A percentile compares a stretch with the other conserved stretches of the same genome.
These are phyloP conservation scores for Helicoverpa assulta DNA, from an alignment of 2,888 invertebrate genomes.

Conservation along the genomic window DNA sequence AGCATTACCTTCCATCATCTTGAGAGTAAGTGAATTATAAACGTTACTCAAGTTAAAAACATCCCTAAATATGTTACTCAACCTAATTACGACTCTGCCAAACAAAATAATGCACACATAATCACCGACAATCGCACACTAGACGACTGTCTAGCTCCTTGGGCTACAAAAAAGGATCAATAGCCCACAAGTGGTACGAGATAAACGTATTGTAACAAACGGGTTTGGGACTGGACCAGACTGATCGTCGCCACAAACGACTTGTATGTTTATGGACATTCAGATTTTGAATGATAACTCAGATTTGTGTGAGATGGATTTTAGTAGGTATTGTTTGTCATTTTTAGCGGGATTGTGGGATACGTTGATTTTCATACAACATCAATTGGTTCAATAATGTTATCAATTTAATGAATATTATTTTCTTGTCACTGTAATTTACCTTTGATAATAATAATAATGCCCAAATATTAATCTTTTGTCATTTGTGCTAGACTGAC, in stretches of 20 bases:
- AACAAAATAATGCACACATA: constrained; percentile 24
- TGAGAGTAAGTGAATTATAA: background rate
- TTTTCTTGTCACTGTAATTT: background rate
- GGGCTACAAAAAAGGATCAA: constrained; percentile 68
- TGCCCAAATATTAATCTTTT: constrained; percentile 8
- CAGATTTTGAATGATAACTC: constrained; percentile 27
- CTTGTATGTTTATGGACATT: constrained; percentile 36
- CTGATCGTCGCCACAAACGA: constrained; percentile 56
- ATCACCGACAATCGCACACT: constrained; percentile 30
- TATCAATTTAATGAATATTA: too few relatives aligned
- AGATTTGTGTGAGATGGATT: constrained; percentile 14
- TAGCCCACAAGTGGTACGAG: constrained; percentile 65
- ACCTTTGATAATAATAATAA: constrained; percentile 9
- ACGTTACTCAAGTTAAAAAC: background rate
- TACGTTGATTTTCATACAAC: background rate
- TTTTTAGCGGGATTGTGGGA: background rate
- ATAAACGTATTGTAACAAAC: constrained; percentile 59
- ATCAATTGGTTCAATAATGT: too few relatives aligned
- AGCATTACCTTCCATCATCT: background rate
- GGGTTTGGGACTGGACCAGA: constrained; percentile 59
- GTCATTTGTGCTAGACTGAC: background rate
- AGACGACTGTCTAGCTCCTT: constrained; percentile 46
- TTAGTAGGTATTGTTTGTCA: background rate
- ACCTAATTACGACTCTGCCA: constrained; percentile 15
- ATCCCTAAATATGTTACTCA: constrained; percentile 2